These are phyloP conservation scores for Crioceris asparagi DNA, from an alignment of 2,888 invertebrate species.

Conservation along the genomic window DNA sequence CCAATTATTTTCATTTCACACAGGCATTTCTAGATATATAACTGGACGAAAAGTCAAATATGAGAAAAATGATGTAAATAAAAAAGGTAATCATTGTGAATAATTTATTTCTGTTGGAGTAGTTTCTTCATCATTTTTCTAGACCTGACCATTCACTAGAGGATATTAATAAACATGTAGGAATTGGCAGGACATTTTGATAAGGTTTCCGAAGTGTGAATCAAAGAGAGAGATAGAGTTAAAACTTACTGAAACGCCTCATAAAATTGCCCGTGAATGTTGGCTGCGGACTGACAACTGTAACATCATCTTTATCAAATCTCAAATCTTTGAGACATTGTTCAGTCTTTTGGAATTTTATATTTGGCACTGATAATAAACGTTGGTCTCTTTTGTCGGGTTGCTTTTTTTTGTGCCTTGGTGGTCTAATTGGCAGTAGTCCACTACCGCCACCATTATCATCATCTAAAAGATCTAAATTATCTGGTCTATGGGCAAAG, in stretches of 20 bases:
- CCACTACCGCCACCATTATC: no score
- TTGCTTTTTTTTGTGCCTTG: constrained; percentile 40
- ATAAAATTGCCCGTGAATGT: constrained; percentile 62
- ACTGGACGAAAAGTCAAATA: no score
- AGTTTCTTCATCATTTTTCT: no score
- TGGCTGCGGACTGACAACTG: constrained; percentile 33
- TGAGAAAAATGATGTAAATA: not conserved
- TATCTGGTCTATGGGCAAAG: constrained; percentile 46
- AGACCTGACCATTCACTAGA: no score
- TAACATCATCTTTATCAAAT: constrained; percentile 40
- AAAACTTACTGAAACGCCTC: constrained; percentile 88
- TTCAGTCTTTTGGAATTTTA: constrained; percentile 50
- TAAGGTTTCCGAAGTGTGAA: no score
- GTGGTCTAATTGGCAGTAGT: constrained; percentile 46
- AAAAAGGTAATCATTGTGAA: not conserved
- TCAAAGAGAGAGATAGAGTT: no score
- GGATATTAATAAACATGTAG: no score
- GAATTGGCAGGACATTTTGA: no score
- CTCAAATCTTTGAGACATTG: constrained; percentile 44
- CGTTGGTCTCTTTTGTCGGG: constrained; percentile 47
- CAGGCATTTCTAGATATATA: no score
- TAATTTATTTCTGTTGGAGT: not conserved
- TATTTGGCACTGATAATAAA: constrained; percentile 67
- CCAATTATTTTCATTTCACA: no score
- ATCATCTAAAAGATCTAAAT: constrained; percentile 49